Evolutionary conservation across 1,140 invertebrate genomes (phyloP).

Genomic region (Lepidostoma basale): DNA sequence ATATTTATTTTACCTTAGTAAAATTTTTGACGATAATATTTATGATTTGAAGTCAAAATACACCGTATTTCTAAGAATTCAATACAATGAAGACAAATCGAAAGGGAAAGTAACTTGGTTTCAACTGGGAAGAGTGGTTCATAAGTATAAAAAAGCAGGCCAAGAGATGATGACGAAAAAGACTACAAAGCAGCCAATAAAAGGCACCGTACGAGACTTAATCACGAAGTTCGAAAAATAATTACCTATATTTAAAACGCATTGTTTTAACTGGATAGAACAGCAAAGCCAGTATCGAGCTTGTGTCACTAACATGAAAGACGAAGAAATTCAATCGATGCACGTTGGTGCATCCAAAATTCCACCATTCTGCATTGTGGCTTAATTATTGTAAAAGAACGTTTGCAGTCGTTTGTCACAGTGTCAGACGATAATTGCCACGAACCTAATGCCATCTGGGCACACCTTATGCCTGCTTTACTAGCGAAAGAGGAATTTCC

Average conservation of each 20-base stretch:
- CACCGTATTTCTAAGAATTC: background rate
- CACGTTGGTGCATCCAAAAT: slow-evolving; percentile 42
- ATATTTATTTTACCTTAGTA: too few species aligned
- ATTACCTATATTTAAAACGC: slow-evolving; percentile 31
- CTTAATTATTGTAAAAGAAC: slow-evolving; percentile 26
- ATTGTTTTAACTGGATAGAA: slow-evolving; percentile 34
- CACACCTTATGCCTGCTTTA: slow-evolving; percentile 35
- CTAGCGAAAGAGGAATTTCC: slow-evolving; percentile 13
- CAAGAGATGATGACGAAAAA: slow-evolving; percentile 20
- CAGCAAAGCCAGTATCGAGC: slow-evolving; percentile 35
- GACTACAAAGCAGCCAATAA: slow-evolving; percentile 17
- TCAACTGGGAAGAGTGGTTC: slow-evolving; percentile 21
- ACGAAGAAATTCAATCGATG: slow-evolving; percentile 38
- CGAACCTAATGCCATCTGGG: slow-evolving; percentile 42
- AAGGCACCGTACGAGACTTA: slow-evolving; percentile 17
- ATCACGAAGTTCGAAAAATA: slow-evolving; percentile 20
- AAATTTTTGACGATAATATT: too few species aligned
- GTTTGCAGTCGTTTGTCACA: slow-evolving; percentile 38
- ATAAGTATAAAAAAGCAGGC: slow-evolving; percentile 24
- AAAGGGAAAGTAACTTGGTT: slow-evolving; percentile 18
- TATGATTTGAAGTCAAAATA: too few species aligned
- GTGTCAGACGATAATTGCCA: slow-evolving; percentile 32
- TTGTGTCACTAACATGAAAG: slow-evolving; percentile 23
- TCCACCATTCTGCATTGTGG: slow-evolving; percentile 35
- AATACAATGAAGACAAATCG: slow-evolving; percentile 5